Evolutionary conservation across 2,888 invertebrate species (phyloP), one percentile per base, ranked within the genome.

Genomic region (Apamea monoglypha): DNA sequence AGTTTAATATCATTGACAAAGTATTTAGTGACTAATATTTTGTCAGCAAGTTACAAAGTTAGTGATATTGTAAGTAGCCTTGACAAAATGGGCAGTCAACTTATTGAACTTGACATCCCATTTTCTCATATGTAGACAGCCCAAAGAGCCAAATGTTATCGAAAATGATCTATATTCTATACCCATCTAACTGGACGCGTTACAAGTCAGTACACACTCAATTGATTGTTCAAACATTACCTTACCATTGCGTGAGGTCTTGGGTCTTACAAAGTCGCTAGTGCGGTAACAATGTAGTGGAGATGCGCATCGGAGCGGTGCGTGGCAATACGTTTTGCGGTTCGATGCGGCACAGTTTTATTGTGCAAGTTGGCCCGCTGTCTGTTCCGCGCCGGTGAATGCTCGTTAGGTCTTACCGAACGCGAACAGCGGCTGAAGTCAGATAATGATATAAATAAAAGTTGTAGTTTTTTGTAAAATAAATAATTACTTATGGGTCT

Each of bases 361-460:
- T 85, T 88, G 85, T 78, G 69, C 74, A 73, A 88, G 81, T 86
- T 82, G 75, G 73, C 67, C 71, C 89, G 85, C 86, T 85, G 89
- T 89, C 89, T 89, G 89, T 90, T 89, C 90, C 88, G 81, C 88
- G 80, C 76, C 81, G 66, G 40, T 80, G 89, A 29, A 61, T 67
- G 72, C 18, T 2, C 25, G 32, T 4, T 1, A 10, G 76, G 84
- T 32, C 63, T 2, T 5, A 82, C 40, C 25, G 81, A 14, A 0
- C 3, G 76, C 67, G 56, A 40, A 18, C 6, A 59, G 80, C 40
- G 74, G 32, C 7, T n/a, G 6, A 47, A 44, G 6, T 36, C 7
- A 8, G 12, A 50, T 3, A 21, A n/a, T 18, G 1, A n/a, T 6
- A n/a, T 21, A 8, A n/a, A 32, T 40, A 7, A 68, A 69, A 25